Base-by-base conservation (phyloP, 92 coral and sea anemone species). In the Meandrina meandrites region DNA sequence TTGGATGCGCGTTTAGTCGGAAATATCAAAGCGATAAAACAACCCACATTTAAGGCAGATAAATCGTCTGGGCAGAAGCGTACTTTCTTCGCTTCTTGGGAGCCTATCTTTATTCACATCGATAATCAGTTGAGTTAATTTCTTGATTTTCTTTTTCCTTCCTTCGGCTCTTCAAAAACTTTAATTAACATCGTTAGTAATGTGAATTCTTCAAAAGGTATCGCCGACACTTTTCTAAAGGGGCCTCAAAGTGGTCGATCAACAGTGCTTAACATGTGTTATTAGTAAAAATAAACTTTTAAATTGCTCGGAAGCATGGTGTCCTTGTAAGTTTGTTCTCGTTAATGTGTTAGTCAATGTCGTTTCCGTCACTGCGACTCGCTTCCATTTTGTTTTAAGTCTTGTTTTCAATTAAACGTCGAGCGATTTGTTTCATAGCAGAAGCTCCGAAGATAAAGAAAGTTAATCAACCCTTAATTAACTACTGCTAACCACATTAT, bases 301-400 rank as follows among this genome's bases (percentile, higher is more conserved):
- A 15, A 42, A 81, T 64, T 42, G 54, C 76, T 2, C 58, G 85
- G 85, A 81, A 81, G 85, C 72, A 16, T n/a, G 37, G n/a, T 19
- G 50, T 69, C 58, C 32, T 69, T 34, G 56, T 28, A 58, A 57
- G 81, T 84, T 84, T 84, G 69, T 73, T 84, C 57, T 84, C 22
- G 58, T 60, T 84, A 84, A 84, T 75, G 79, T 37, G 40, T 22
- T 40, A 31, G 81, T 56, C 80, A 75, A 74, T 27, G 16, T 42
- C 14, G 24, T 84, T 84, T 84, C 75, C 87, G 81, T 75, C 81
- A 58, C 22, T 60, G 19, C 24, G 21, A 47, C 69, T 68, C 24
- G 21, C 22, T 56, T 28, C 48, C 79, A 19, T 82, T 82, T 48
- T 68, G 58, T 24, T 81, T 14, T n/a, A 32, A 7, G 9, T 22